Conservation (phyloP, 2,797 vertebrate species). For the Petrocephalus sullivani region DNA sequence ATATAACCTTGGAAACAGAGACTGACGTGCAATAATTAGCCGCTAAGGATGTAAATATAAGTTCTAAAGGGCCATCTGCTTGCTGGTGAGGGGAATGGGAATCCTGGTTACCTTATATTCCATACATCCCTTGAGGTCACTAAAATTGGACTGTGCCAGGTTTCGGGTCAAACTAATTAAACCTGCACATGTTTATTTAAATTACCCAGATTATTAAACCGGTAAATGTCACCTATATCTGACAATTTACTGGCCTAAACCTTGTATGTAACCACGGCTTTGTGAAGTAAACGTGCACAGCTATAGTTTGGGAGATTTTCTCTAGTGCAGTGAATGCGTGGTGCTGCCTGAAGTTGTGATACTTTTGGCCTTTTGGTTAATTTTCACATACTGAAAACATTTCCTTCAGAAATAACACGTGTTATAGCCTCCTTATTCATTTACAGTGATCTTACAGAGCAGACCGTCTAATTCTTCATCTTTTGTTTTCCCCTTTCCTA, state of each 20-base stretch:
- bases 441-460: not conserved
- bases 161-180: not conserved
- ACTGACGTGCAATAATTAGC: not conserved
- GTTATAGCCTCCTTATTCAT: not conserved
- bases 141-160: not conserved
- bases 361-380: not conserved
- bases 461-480: not conserved
- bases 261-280: not conserved
- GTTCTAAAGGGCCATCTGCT: not conserved
- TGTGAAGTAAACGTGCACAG: not conserved
- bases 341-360: not conserved
- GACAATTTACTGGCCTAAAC: not conserved
- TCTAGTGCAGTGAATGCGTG: not conserved
- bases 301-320: not conserved
- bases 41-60: not conserved
- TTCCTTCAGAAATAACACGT: not conserved
- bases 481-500: not conserved
- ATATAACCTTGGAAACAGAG: not conserved
- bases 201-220: not conserved
- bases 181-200: slow-evolving; percentile 1
- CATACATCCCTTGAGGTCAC: not conserved
- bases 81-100: not conserved
- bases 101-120: not conserved
- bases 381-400: not conserved
- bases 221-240: not conserved